These are phyloP conservation scores for Tupaia tana DNA, from an alignment of 2,113 vertebrate species.

Conservation along the genomic window DNA sequence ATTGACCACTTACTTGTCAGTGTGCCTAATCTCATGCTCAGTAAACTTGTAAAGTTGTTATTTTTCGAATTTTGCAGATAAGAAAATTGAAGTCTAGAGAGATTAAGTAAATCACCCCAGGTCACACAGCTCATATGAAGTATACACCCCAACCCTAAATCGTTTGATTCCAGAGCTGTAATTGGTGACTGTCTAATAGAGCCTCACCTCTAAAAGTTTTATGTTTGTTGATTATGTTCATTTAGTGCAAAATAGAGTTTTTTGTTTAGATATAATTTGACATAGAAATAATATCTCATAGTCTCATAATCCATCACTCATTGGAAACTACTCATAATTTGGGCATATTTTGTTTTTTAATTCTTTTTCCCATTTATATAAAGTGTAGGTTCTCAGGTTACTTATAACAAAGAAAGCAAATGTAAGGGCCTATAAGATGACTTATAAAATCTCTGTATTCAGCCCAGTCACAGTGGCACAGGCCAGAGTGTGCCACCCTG, in stretches of 20 bases:
- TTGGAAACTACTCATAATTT: not conserved
- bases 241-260: conserved; percentile 35
- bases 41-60: not conserved
- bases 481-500: no score
- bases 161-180: not conserved
- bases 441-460: conserved; percentile 11
- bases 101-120: not conserved
- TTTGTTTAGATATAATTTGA: not conserved
- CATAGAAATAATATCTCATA: not conserved
- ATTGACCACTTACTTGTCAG: not conserved
- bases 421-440: not conserved
- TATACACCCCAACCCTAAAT: not conserved
- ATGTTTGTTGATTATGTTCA: conserved; percentile 8
- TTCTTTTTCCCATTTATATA: not conserved
- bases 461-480: no score
- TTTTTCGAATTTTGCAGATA: conserved; percentile 30
- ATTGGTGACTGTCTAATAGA: not conserved
- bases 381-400: conserved; percentile 62
- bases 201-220: not conserved
- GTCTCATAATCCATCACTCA: not conserved
- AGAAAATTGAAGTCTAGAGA: not conserved
- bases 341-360: conserved; percentile 6
- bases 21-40: not conserved
- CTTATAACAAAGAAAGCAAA: conserved; percentile 62
- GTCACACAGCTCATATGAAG: not conserved